Base-by-base conservation (phyloP, 37 sponge, comb jelly and placozoan genomes). In the Theonella swinhoei region DNA sequence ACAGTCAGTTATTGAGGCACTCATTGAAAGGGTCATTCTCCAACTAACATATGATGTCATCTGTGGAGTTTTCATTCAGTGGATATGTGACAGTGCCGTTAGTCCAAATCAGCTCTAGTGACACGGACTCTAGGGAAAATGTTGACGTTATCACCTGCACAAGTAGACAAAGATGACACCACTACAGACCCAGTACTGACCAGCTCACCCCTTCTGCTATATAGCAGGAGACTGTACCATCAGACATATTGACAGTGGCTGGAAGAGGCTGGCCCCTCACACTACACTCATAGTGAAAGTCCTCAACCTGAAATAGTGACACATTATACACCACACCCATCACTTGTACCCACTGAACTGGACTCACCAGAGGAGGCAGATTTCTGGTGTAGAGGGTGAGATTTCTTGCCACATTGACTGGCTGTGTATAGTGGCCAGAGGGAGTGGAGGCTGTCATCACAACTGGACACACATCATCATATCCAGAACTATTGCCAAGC, bases 381-480 rank as follows among this genome's bases (percentile, higher is more conserved):
- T 86, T 86, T 39, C 74, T 86, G 11, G 87, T 86, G 17, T 41
- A 31, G 40, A 86, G 74, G 38, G 36, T 23, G 30, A 86, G 62
- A 22, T 62, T 41, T 39, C 64, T 41, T 28, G 1, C 65, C 19
- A 73, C 74, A 26, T 33, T 36, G 28, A 86, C 80, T 60, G 79
- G 87, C 64, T 65, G 73, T 28, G 64, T 40, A 62, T 86, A 86
- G 73, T 72, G 40, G 5, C 72, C 41, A 23, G 36, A 24, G n/a
- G n/a, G n/a, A 17, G 71, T 33, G 22, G 59, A 22, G 35, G 79
- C 23, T 39, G 69, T 47, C 17, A 66, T 74, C 37, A 83, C 25
- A 23, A 83, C 43, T 19, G 84, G 87, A 64, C 87, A 86, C 74
- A 79, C 80, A 40, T 86, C 87, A 35, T 29, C 19, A 30, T 32